These are phyloP conservation scores for Scaptomyza reducta DNA, from an alignment of 2,888 invertebrate species.

Conservation along the genomic window DNA sequence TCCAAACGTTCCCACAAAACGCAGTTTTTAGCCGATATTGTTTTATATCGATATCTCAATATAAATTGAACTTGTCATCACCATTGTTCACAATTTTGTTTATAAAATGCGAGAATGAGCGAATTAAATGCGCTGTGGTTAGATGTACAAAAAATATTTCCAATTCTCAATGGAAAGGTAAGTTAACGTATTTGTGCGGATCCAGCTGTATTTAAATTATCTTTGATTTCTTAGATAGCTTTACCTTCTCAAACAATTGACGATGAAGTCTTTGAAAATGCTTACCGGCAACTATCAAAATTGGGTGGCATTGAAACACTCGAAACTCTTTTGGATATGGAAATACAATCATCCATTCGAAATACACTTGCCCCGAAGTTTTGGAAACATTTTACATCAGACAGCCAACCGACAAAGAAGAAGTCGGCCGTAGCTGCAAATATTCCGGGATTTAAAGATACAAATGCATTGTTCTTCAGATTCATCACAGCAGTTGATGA, in stretches of 20 bases:
- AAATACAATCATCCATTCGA: slow-evolving; percentile 78
- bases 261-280: slow-evolving; percentile 40
- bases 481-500: slow-evolving; percentile 80
- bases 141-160: slow-evolving; percentile 74
- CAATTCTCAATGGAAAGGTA: slow-evolving; percentile 75
- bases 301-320: slow-evolving; percentile 47
- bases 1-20: background rate
- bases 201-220: background rate
- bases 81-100: slow-evolving; percentile 11
- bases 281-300: slow-evolving; percentile 39
- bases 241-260: slow-evolving; percentile 29
- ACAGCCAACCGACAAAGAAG: slow-evolving; percentile 19
- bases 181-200: background rate
- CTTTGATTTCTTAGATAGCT: slow-evolving; percentile 7
- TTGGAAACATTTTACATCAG: slow-evolving; percentile 78
- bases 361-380: slow-evolving; percentile 79
- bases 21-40: background rate
- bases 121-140: slow-evolving; percentile 73
- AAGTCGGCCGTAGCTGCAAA: slow-evolving; percentile 30
- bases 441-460: slow-evolving; percentile 50
- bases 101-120: slow-evolving; percentile 51
- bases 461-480: slow-evolving; percentile 68
- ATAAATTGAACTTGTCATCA: background rate
- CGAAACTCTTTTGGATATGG: slow-evolving; percentile 73
- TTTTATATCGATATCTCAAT: slow-evolving; percentile 1